Base-by-base conservation (phyloP, 2,888 invertebrate species). In the Eilema depressum region DNA sequence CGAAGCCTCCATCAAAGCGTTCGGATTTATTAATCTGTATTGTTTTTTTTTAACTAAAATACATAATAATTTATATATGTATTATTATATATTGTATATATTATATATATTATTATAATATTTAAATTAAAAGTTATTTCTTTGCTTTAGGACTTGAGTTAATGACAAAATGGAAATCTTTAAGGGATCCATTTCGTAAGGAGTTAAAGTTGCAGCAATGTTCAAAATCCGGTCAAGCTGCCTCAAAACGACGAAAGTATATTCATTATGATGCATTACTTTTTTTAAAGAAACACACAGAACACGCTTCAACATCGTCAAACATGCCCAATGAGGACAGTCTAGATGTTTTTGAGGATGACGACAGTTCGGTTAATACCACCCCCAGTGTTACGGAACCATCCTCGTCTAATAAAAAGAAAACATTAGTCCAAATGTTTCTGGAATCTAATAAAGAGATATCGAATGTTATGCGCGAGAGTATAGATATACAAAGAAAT, bases 291-390 rank as follows among this genome's bases (percentile, higher is more conserved):
- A 75, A 76, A 76, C 78, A 76, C 75, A 79, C 76, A 74, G 71
- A 75, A 75, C 76, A 76, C 79, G 77, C 75, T 74, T 78, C 75
- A 78, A 80, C 78, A 78, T 78, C 76, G 76, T 75, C 77, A 78
- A 79, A 79, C 76, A 76, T 79, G 79, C 41, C 76, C 73, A 78
- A 79, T 78, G 76, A 80, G 74, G 73, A 76, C 73, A 80, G 78
- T 78, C 76, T 75, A 78, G 75, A 80, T 78, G 71, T 80, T 75
- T 80, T 77, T 77, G 76, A 79, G 70, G 76, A 76, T 73, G 71
- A 74, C 71, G 75, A 79, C 77, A 77, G 75, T 77, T 76, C 77
- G 76, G 76, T 77, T 79, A 79, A 75, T 73, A 30, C 30, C 30
- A 30, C 30, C 30, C 30, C 30, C 30, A 30, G 30, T 30, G 30